phyloP scores from a whole-genome alignment of 2,113 vertebrate genomes.

The Malurus melanocephalus region DNA sequence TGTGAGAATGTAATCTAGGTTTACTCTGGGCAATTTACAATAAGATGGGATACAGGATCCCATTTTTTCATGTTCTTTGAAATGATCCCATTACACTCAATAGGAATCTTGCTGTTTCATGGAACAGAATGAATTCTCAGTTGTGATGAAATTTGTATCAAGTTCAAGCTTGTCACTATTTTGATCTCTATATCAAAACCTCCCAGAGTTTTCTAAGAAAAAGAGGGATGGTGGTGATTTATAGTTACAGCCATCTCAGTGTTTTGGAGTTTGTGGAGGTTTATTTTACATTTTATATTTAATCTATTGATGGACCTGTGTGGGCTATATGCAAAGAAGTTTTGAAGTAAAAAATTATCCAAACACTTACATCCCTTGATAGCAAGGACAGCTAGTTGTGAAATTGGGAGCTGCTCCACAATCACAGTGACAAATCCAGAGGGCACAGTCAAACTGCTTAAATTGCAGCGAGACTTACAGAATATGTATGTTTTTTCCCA shows the following conservation, averaged over 20 bases:
- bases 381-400: background rate
- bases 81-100: background rate
- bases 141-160: background rate
- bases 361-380: background rate
- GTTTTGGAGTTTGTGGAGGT: background rate
- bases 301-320: background rate
- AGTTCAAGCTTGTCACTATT: background rate
- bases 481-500: background rate
- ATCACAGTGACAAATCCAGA: background rate
- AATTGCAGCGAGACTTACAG: background rate
- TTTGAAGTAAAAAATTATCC: background rate
- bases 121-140: background rate
- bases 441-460: background rate
- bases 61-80: background rate
- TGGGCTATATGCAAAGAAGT: background rate
- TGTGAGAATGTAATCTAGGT: background rate
- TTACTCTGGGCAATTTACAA: background rate
- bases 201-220: background rate
- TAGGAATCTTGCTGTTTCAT: background rate
- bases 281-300: background rate
- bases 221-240: background rate
- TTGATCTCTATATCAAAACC: background rate
- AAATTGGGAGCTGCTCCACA: background rate
- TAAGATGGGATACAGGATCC: background rate
- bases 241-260: background rate